Evolutionary conservation across 2,113 vertebrate species (phyloP), one percentile per base, ranked within the genome.

Genomic region (Sorex araneus): DNA sequence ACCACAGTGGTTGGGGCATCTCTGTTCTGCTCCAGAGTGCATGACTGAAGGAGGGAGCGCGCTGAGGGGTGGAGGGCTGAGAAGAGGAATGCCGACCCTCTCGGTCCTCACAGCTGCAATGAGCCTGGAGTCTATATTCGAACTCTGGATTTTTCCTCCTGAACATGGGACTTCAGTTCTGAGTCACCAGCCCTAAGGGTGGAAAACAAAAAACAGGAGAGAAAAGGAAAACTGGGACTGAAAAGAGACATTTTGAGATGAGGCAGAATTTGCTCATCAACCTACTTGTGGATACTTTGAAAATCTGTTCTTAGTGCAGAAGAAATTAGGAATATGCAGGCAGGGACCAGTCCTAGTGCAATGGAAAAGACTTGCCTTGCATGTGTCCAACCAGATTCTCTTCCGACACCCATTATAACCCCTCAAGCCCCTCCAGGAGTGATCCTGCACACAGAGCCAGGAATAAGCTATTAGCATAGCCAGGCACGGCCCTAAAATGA

Each of bases 141-240:
- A 87, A 63, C 63, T 63, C 54, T 43, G 34, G 15, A 81, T 67
- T 69, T 76, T 76, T 34, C 30, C 63, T 88, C 83, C 79, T 78
- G 47, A 63, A 50, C 10, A 3, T 28, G 16, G 27, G 16, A 47
- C 25, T 47, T 47, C n/a, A 67, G 74, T 84, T 89, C 15, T 60
- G 45, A 84, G 36, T 67, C 45, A 47, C 28, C 16, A 40, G 60
- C 34, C 7, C 36, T 84, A n/a, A 82, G 34, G 10, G 67, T 16
- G 25, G 25, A 75, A 60, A 64, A 86, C 10, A 21, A 60, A 89
- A 50, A 67, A 36, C 63, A 18, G 10, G 23, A 34, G 40, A 10
- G 40, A 40, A 93, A 30, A 23, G 71, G 64, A 84, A 64, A 78
- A 50, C 40, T n/a, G 4, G 36, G 27, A 78, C 47, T 50, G 10